phyloP scores from a whole-genome alignment of 2,888 invertebrate species.

The Kuschelorhynchus macadamiae region DNA sequence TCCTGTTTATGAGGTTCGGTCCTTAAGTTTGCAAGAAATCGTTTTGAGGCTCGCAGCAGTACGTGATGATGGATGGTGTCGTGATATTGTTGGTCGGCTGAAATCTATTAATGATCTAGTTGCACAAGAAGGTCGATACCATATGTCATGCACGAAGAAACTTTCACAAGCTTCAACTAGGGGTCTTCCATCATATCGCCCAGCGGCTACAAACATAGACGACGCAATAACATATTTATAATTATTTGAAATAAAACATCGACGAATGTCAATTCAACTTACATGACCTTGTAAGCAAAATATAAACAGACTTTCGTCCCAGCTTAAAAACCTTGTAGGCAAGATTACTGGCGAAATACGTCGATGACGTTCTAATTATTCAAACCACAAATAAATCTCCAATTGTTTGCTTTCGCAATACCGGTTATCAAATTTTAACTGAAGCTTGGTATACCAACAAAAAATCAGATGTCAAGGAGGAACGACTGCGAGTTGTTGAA shows the following conservation, averaged over 20 bases:
- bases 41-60: neutral
- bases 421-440: constrained; percentile 24
- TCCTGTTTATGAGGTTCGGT: neutral
- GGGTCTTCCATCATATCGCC: no score
- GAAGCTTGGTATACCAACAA: no score
- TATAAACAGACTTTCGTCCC: no score
- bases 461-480: no score
- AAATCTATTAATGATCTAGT: constrained; percentile 4
- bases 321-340: no score
- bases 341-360: constrained; percentile 18
- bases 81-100: neutral
- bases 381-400: constrained; percentile 9
- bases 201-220: no score
- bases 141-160: neutral
- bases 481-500: neutral
- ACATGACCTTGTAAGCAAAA: no score
- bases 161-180: neutral
- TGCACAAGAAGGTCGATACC: constrained; percentile 10
- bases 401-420: constrained; percentile 23
- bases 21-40: constrained; percentile 7
- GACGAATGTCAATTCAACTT: constrained; percentile 12
- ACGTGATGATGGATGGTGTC: constrained; percentile 3
- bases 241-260: constrained; percentile 11
- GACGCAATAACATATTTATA: no score
- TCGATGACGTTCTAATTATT: constrained; percentile 26